Evolutionary conservation across 2,888 invertebrate genomes (phyloP), one percentile per base, ranked within the genome.

Genomic region (Charanyca ferruginea): DNA sequence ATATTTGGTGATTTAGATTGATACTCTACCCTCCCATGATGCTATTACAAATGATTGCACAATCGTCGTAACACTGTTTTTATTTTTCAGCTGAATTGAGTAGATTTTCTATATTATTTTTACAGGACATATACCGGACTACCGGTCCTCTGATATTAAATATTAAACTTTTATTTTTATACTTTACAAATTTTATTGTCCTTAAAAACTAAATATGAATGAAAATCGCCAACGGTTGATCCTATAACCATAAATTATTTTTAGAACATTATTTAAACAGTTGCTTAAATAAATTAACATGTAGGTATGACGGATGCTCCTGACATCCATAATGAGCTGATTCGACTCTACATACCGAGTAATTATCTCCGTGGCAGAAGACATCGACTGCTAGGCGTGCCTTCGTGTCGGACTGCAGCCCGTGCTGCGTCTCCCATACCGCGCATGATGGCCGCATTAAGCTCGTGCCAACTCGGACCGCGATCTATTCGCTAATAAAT

Each of bases 1-100:
- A 57, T 67, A 53, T 58, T 73, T 73, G 52, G 58, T 70, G 52
- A 66, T 71, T 74, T 64, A 70, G 66, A 66, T 80, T 44, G 61
- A 64, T 71, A 57, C 51, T 54, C 44, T 54, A 45, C 61, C 49
- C 38, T 68, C 53, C 47, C 48, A 47, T 64, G 55, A 60, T 54
- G 16, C 18, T 55, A 38, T 58, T 61, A 42, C 47, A 22, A 7
- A 18, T 45, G 38, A 55, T 64, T 68, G 62, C 41, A 62, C 38
- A 73, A 48, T 59, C 16, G 20, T 44, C n/a, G 41, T 9, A 51
- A 51, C 44, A 44, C 18, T 51, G 28, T 59, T 61, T 48, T 18
- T 11, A 49, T 42, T 54, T 49, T 75, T 63, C 25, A 48, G 38
- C 42, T 57, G 41, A 71, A 57, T 60, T 66, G 28, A n/a, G 25